Base-by-base conservation (phyloP, 2,113 vertebrate species). In the Siphamia tubifer region DNA sequence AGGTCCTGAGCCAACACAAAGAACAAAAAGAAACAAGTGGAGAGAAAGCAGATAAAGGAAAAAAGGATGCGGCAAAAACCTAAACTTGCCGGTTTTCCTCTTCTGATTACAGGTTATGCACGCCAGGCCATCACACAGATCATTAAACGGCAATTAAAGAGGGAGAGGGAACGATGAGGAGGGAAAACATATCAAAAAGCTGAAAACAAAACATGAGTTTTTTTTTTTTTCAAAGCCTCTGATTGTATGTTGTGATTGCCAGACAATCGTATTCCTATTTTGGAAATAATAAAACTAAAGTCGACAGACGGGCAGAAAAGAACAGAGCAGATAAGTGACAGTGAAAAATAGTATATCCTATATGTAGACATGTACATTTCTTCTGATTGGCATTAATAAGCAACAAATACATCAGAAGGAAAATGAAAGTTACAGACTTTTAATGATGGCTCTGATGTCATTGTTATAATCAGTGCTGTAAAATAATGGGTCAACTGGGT, bases 101-200 rank as follows among this genome's bases (percentile, higher is more conserved):
- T 2, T 36, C 31, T 75, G 73, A 83, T 85, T 78, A 77, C 60
- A 68, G 68, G 82, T 75, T 80, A 38, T 9, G 32, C 6, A 6
- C 45, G 70, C 72, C 84, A 83, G 52, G 35, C 54, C 79, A 66
- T 76, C 77, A 63, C 70, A 79, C 75, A 76, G 77, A 58, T 67
- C 66, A 72, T 86, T 86, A 81, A 84, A 82, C 64, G 11, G 74
- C 68, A 86, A 67, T 78, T 77, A 82, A 84, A 87, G 66, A 87
- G 65, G 58, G 57, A 73, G 28, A 52, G 62, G 64, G 45, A 74
- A 70, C 12, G 36, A 70, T 66, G 45, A 62, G 24, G 51, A 51
- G 35, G 62, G 51, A 57, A 79, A 74, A 72, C 57, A 1, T 56
- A 77, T 76, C 61, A 74, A 76, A 74, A 79, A 60, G 69, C 15